Evolutionary conservation across 1,140 invertebrate species (phyloP), one percentile per base, ranked within the genome.

Genomic region (Drosophila bipectinata): DNA sequence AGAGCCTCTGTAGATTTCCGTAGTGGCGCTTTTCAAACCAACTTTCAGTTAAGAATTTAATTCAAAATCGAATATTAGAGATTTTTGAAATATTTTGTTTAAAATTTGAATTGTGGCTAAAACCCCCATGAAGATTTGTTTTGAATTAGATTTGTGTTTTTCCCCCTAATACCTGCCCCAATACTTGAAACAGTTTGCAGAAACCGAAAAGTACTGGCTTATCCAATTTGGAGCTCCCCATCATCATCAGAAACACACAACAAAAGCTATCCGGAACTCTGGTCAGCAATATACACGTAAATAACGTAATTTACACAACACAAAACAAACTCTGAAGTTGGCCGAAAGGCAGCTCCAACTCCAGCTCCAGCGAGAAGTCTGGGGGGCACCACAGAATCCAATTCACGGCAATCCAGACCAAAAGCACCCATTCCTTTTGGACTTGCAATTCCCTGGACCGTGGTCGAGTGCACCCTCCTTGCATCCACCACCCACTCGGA

Each of bases 281-380:
- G 53, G 48, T 21, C 72, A 73, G 77, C 76, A 82, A 77, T 69
- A 69, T 64, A 24, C 78, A 63, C 76, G 78, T 84, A 85, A 84
- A 84, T 85, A 84, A 85, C 80, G 80, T 84, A 84, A 84, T 84
- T 85, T 85, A 84, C 81, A 84, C 80, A 80, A 85, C 80, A 84
- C 81, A 84, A 80, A 84, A 84, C 81, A 85, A 80, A 84, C 81
- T 74, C 60, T 77, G 77, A 61, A 61, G 77, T 56, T 75, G 75
- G 79, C 71, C 75, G 73, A 57, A 68, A 60, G 61, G 69, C 77
- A 79, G 69, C 77, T 68, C 68, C 63, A 79, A 74, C 77, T 68
- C 68, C 63, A 26, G 68, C 41, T 45, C 14, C 6, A n/a, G n/a
- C n/a, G 41, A 15, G 6, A 3, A 7, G 44, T 18, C 3, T 34